These are phyloP conservation scores for Balearica regulorum DNA, from an alignment of 2,797 vertebrate genomes.

Conservation along the genomic window DNA sequence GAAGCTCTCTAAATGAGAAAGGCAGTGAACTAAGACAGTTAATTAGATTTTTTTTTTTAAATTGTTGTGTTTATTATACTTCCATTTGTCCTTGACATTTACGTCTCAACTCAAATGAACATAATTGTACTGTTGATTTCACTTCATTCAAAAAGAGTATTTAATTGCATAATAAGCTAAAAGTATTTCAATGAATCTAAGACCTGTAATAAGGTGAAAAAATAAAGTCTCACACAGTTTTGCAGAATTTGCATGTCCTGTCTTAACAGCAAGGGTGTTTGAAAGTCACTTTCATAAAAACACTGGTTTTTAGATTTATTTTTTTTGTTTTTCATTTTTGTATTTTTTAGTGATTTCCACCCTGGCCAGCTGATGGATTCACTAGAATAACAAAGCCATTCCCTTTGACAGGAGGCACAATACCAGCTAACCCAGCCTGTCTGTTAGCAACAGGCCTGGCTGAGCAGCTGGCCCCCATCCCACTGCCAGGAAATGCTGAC, in stretches of 20 bases:
- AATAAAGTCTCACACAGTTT: background rate
- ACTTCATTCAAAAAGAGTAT: background rate
- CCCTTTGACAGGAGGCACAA: slow-evolving; percentile 17
- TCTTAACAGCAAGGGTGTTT: background rate
- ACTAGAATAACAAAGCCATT: background rate
- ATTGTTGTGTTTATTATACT: background rate
- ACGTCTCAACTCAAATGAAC: background rate
- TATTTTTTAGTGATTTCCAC: background rate
- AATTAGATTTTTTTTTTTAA: background rate
- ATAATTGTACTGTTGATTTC: background rate
- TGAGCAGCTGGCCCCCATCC: slow-evolving; percentile 30
- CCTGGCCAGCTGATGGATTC: background rate
- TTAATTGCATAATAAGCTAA: slow-evolving; percentile 6
- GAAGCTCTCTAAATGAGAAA: slow-evolving; percentile 17
- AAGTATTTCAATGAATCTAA: background rate
- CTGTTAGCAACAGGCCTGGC: slow-evolving; percentile 21
- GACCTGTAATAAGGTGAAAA: background rate
- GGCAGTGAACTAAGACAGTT: background rate
- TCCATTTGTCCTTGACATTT: slow-evolving; percentile 12
- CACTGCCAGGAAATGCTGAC: slow-evolving; percentile 45
- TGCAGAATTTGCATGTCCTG: background rate
- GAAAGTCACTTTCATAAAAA: background rate
- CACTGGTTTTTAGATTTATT: background rate
- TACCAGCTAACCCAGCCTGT: background rate
- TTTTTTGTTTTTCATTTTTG: background rate